Evolutionary conservation across 2,888 invertebrate species (phyloP).

Genomic region (Eupeodes latifasciatus): DNA sequence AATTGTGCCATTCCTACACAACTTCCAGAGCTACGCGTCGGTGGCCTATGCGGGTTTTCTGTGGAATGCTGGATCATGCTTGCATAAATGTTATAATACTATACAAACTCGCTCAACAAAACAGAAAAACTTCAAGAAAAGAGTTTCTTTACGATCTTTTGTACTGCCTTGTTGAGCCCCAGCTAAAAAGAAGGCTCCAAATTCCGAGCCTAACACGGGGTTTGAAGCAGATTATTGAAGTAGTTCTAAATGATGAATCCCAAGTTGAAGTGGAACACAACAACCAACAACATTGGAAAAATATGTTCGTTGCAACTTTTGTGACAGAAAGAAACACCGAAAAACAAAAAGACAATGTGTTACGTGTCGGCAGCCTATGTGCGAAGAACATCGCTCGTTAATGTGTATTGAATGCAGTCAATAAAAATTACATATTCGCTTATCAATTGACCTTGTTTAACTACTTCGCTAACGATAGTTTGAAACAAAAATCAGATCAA

Average conservation of each 20-base stretch:
- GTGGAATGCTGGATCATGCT: conserved; percentile 45
- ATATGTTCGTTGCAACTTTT: too few relatives aligned
- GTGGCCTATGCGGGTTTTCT: conserved; percentile 44
- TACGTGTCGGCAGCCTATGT: too few relatives aligned
- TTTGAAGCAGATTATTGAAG: neutral
- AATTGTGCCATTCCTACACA: conserved; percentile 39
- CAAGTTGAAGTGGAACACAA: too few relatives aligned
- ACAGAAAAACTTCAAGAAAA: conserved; percentile 29
- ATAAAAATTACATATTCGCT: too few relatives aligned
- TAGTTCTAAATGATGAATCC: neutral
- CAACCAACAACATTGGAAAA: too few relatives aligned
- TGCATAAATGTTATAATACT: conserved; percentile 47
- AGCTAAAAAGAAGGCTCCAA: neutral
- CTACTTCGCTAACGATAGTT: too few relatives aligned
- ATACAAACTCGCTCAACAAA: conserved; percentile 26
- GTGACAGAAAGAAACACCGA: too few relatives aligned
- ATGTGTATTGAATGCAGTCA: too few relatives aligned
- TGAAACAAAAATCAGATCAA: too few relatives aligned
- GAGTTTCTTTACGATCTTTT: conserved; percentile 38
- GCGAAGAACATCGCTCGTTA: too few relatives aligned
- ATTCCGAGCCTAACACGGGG: neutral
- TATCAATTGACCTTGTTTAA: too few relatives aligned
- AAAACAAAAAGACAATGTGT: too few relatives aligned
- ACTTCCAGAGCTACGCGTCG: conserved; percentile 50
- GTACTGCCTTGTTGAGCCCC: conserved; percentile 38